These are phyloP conservation scores for Spatulosminthurus flaviceps DNA, from an alignment of 2,888 invertebrate genomes.

Conservation along the genomic window DNA sequence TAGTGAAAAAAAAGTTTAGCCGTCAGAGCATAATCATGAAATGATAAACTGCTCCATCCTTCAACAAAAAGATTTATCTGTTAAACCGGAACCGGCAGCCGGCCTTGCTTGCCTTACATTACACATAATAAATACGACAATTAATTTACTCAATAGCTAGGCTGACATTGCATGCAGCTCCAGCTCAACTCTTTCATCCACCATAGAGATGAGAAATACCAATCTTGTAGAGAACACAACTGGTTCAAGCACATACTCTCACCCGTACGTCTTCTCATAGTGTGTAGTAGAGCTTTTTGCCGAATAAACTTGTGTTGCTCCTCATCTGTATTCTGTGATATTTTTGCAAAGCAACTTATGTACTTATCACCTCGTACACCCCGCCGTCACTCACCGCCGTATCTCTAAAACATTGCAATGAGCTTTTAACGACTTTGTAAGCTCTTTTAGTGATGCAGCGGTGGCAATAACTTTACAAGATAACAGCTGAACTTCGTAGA, in stretches of 20 bases:
- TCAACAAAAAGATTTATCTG: conserved; percentile 47
- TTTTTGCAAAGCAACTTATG: neutral
- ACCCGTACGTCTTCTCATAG: too few relatives aligned
- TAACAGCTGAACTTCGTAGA: too few relatives aligned
- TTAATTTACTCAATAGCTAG: conserved; percentile 40
- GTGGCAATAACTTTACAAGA: neutral
- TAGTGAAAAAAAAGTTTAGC: neutral
- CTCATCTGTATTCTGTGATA: neutral
- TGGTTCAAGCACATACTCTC: neutral
- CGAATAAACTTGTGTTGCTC: too few relatives aligned
- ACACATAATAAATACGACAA: conserved; percentile 48
- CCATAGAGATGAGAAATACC: too few relatives aligned
- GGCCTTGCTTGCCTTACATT: conserved; percentile 44
- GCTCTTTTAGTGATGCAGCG: conserved; percentile 6
- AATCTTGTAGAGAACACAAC: neutral
- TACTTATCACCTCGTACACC: conserved; percentile 8
- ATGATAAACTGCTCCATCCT: conserved; percentile 45
- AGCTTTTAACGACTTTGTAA: conserved; percentile 25
- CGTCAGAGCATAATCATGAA: conserved; percentile 40
- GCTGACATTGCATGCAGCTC: conserved; percentile 33
- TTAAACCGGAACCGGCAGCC: conserved; percentile 47
- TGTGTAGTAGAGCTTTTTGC: too few relatives aligned
- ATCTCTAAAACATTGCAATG: conserved; percentile 8
- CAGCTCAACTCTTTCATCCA: neutral
- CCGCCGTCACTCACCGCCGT: conserved; percentile 23